Conservation (phyloP, 1,140 invertebrate genomes). For the Cotesia glomerata region DNA sequence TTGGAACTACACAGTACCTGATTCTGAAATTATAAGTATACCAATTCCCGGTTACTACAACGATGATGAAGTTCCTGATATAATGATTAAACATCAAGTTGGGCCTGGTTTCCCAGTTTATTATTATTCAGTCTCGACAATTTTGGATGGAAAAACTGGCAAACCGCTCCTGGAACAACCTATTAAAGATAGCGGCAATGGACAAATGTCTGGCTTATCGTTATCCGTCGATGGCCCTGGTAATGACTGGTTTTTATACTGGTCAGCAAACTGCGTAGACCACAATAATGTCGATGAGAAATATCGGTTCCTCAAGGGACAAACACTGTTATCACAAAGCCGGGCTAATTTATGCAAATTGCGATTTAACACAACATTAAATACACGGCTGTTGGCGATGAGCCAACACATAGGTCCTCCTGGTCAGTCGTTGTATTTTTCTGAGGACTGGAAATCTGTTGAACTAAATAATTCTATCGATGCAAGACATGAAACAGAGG, state of each 20-base stretch:
- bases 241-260: conserved; percentile 78
- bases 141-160: conserved; percentile 75
- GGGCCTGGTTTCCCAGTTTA: conserved; percentile 78
- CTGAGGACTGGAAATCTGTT: conserved; percentile 53
- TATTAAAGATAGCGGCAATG: conserved; percentile 72
- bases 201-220: conserved; percentile 72
- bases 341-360: conserved; percentile 75
- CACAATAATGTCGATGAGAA: conserved; percentile 57
- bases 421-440: conserved; percentile 66
- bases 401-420: conserved; percentile 73
- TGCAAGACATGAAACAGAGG: conserved; percentile 53
- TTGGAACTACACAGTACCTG: conserved; percentile 76
- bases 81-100: conserved; percentile 80
- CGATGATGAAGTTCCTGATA: conserved; percentile 80
- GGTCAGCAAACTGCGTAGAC: conserved; percentile 72
- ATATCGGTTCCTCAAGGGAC: conserved; percentile 63
- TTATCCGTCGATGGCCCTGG: conserved; percentile 70
- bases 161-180: conserved; percentile 69
- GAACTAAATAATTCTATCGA: conserved; percentile 62
- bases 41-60: conserved; percentile 84
- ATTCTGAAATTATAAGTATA: conserved; percentile 71
- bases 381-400: conserved; percentile 73
- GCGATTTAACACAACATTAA: conserved; percentile 73
- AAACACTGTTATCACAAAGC: conserved; percentile 69
- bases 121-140: conserved; percentile 75